phyloP scores from a whole-genome alignment of 2,113 vertebrate species.

The Rhabdomys dilectus region DNA sequence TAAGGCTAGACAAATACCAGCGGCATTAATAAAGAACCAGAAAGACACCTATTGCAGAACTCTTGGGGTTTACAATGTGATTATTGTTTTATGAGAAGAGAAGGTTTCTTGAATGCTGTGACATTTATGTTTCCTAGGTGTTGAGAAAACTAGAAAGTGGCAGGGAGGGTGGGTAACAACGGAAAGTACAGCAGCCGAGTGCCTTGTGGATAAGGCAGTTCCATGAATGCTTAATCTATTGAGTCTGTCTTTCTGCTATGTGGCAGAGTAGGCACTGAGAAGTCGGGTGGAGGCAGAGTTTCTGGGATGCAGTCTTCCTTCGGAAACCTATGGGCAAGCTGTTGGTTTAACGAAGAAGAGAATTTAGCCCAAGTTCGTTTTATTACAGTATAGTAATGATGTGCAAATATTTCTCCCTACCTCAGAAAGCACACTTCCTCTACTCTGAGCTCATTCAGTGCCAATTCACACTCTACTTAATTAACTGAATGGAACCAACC shows the following conservation, averaged over 20 bases:
- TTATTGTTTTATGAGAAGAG: constrained; percentile 68
- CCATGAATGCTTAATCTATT: neutral
- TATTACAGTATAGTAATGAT: neutral
- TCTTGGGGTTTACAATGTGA: constrained; percentile 58
- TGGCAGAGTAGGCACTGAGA: neutral
- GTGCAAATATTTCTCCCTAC: neutral
- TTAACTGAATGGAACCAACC: neutral
- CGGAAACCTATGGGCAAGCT: neutral
- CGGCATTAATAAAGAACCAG: constrained; percentile 66
- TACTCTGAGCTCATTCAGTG: constrained; percentile 1
- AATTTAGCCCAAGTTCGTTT: neutral
- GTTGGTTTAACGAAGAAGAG: neutral
- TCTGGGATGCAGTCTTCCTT: neutral
- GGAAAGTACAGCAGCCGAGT: neutral
- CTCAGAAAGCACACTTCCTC: neutral
- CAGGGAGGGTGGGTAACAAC: neutral
- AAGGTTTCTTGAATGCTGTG: constrained; percentile 22
- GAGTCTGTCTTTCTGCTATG: neutral
- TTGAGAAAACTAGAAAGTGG: constrained; percentile 30
- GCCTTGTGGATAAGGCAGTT: neutral
- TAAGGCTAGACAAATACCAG: constrained; percentile 69
- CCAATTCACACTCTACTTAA: neutral
- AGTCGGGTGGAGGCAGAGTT: rapidly evolving
- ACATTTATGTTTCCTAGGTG: constrained; percentile 40
- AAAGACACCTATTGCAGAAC: constrained; percentile 48